Base-by-base conservation (phyloP, 2,113 vertebrate genomes). In the Seriola rivoliana region DNA sequence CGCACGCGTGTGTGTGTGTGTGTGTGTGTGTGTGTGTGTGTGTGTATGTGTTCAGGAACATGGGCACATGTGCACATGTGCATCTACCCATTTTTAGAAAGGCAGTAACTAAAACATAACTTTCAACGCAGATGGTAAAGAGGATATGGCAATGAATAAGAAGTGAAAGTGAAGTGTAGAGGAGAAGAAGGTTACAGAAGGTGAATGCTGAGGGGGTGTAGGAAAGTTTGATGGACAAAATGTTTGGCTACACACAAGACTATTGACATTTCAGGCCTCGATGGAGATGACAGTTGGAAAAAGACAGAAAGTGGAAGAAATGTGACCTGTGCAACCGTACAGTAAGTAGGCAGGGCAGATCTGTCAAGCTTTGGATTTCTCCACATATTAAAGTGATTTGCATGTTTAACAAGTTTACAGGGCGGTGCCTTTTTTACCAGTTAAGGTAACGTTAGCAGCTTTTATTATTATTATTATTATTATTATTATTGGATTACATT, bases 91-190 rank as follows among this genome's bases (percentile, higher is more conserved):
- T 34, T 77, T 84, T 80, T 72, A 46, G 44, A 54, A 55, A 59
- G 80, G 69, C 36, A 25, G 55, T 8, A 78, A 66, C 63, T 71
- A 65, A 78, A 88, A 78, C 12, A n/a, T 52, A 80, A 62, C 40
- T 81, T 82, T 77, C 23, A 52, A 66, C 70, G 48, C 73, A 69
- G 86, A 81, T 72, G 79, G 57, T 36, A 50, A 81, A 86, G 17
- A 46, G 14, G 32, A 85, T 50, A 40, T 23, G 64, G 66, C 60
- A 44, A 60, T 85, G 48, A 62, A 77, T 79, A 32, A 54, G 10
- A 86, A 68, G 29, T 72, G 52, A 42, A 32, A 64, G 52, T 12
- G 14, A 63, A 74, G 64, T 42, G 62, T 42, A 59, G 29, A 23
- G 44, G 75, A 58, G 11, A 57, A 60, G 57, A 85, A 40, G 55